Evolutionary conservation across 2,113 vertebrate genomes (phyloP).

Genomic region (Suncus etruscus): DNA sequence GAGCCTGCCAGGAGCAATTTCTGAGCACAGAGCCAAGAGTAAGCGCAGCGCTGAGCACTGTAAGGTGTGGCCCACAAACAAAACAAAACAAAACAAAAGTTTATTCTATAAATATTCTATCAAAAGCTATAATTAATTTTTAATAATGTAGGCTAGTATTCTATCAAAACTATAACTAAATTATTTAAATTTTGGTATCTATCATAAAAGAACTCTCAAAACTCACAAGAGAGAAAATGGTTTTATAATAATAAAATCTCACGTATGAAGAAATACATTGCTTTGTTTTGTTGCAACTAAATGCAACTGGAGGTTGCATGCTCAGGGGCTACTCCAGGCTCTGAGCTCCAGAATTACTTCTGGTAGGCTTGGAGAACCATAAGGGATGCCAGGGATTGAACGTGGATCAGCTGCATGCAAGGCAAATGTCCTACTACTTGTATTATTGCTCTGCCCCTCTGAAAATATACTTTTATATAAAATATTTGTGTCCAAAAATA

Average conservation of each 20-base stretch:
- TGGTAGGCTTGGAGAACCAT: too few species aligned
- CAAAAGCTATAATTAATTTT: background rate
- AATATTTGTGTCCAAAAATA: background rate
- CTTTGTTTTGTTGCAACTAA: background rate
- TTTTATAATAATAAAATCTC: conserved; percentile 8
- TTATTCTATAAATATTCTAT: conserved; percentile 15
- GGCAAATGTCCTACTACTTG: too few species aligned
- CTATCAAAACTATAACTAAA: conserved; percentile 41
- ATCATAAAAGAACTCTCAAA: conserved; percentile 28
- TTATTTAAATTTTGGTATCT: conserved; percentile 50
- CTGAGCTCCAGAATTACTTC: too few species aligned
- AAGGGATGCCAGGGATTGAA: too few species aligned
- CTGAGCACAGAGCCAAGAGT: too few species aligned
- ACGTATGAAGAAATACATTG: background rate
- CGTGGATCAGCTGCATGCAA: too few species aligned
- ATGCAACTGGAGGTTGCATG: background rate
- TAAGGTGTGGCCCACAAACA: too few species aligned
- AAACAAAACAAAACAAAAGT: background rate
- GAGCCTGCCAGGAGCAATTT: too few species aligned
- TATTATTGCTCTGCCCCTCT: too few species aligned
- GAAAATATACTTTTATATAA: background rate
- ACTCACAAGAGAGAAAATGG: conserved; percentile 16
- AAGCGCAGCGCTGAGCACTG: too few species aligned
- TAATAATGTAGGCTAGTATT: background rate
- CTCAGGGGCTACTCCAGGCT: too few species aligned